Conservation (phyloP, 2,888 invertebrate species). For the Anoplius nigerrimus region DNA sequence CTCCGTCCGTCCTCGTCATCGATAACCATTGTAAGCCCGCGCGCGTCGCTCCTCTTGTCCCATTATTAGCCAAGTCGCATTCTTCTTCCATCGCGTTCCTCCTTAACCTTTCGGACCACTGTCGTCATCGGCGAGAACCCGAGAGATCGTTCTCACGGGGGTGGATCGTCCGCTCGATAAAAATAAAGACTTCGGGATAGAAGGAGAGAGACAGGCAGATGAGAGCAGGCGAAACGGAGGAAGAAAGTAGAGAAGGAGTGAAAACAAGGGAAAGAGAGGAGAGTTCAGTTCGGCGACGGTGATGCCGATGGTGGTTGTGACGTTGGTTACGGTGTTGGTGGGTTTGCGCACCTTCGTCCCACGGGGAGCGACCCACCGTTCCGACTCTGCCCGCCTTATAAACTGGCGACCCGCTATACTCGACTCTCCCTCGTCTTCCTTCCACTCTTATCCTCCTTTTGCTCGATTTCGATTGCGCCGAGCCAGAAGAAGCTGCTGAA, state of each 20-base stretch:
- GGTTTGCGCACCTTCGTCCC: conserved; percentile 47
- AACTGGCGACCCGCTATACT: conserved; percentile 48
- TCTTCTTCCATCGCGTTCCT: conserved; percentile 3
- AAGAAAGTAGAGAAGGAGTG: conserved; percentile 9
- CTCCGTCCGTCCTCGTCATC: neutral
- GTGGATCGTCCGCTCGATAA: conserved; percentile 21
- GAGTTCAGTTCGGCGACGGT: conserved; percentile 26
- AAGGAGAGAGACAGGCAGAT: conserved; percentile 9
- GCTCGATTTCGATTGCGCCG: conserved; percentile 56
- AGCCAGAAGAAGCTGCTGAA: conserved; percentile 71
- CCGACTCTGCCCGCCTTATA: conserved; percentile 42
- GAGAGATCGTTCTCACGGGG: conserved; percentile 48
- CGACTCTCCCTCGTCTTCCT: conserved; percentile 28
- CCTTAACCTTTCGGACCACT: conserved; percentile 4
- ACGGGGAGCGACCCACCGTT: conserved; percentile 48
- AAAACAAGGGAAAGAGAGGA: conserved; percentile 37
- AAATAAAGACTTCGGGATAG: too few relatives aligned
- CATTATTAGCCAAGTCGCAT: neutral
- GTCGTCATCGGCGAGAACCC: conserved; percentile 13
- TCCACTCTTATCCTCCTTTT: conserved; percentile 39
- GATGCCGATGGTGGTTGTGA: too few relatives aligned
- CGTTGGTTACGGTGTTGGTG: too few relatives aligned
- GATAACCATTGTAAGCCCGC: too few relatives aligned
- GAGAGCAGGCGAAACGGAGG: conserved; percentile 16
- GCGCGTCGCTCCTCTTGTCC: neutral